Evolutionary conservation across 2,113 vertebrate species (phyloP).

Genomic region (Colius striatus): DNA sequence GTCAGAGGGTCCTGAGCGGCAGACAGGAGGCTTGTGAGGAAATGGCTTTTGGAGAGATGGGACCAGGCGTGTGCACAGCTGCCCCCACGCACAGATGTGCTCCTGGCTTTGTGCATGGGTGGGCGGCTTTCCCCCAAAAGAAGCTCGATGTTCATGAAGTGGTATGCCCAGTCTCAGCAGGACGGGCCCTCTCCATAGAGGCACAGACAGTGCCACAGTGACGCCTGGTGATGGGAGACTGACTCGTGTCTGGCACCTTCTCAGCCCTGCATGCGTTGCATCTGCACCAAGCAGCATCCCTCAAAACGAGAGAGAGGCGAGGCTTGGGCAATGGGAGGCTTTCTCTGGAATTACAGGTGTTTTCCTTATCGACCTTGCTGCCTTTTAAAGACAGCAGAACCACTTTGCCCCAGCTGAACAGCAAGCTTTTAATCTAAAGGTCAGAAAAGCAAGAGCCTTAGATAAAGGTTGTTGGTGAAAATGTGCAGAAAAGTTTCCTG

Average conservation of each 20-base stretch:
- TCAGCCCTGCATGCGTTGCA: rapidly evolving
- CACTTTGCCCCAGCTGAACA: not conserved
- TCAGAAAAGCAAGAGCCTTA: not conserved
- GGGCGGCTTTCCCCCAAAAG: not conserved
- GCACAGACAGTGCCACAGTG: not conserved
- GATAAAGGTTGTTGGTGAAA: not conserved
- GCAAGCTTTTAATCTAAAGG: not conserved
- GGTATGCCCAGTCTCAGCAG: not conserved
- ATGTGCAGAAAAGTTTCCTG: not conserved
- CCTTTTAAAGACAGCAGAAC: not conserved
- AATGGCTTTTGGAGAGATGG: not conserved
- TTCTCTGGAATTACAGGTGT: not conserved
- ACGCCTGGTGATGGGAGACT: not conserved
- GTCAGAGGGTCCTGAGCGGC: not conserved
- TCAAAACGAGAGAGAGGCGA: not conserved
- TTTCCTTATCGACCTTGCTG: not conserved
- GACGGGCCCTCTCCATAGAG: not conserved
- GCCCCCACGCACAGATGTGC: not conserved
- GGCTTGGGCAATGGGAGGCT: rapidly evolving
- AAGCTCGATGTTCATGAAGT: rapidly evolving
- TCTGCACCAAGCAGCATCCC: not conserved
- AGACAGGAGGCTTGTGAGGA: rapidly evolving
- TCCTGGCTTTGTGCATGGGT: not conserved
- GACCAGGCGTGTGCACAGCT: not conserved
- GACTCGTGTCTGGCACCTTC: not conserved